These are phyloP conservation scores for Stramonita haemastoma DNA, from an alignment of 2,888 invertebrate species.

Conservation along the genomic window DNA sequence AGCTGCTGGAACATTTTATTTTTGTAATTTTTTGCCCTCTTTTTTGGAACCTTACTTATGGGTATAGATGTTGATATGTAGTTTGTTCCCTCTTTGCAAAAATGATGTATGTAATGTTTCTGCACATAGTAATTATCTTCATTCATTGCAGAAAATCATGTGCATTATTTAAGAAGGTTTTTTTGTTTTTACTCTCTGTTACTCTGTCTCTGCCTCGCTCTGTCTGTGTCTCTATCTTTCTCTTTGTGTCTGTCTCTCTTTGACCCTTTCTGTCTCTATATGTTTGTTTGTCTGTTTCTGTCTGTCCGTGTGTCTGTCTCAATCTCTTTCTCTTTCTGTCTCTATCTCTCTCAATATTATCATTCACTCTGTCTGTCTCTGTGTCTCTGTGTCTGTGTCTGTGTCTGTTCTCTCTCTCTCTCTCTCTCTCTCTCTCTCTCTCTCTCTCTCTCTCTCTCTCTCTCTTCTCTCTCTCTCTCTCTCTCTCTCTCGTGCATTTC, in stretches of 20 bases:
- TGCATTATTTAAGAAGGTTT: background rate
- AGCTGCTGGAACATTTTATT: background rate
- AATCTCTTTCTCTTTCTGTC: background rate
- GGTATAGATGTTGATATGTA: too few relatives aligned
- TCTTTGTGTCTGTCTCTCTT: background rate
- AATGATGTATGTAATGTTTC: too few relatives aligned
- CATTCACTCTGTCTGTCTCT: background rate
- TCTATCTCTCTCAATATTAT: background rate
- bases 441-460: background rate
- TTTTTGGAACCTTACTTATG: background rate
- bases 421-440: background rate
- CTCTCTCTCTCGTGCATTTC: too few relatives aligned
- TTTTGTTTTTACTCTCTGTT: background rate
- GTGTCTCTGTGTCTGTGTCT: background rate
- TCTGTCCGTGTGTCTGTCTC: background rate
- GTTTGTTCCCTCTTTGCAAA: too few relatives aligned
- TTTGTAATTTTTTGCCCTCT: conserved; percentile 2
- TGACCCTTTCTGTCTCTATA: background rate
- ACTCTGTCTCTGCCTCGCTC: background rate
- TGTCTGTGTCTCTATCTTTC: conserved; percentile 23
- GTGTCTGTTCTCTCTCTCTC: too few relatives aligned
- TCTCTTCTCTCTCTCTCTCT: too few relatives aligned
- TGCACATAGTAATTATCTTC: too few relatives aligned
- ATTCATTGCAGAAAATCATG: too few relatives aligned
- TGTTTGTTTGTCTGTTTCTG: background rate